phyloP scores from a whole-genome alignment of 2,888 invertebrate species.

The Aleiodes leptofemur region DNA sequence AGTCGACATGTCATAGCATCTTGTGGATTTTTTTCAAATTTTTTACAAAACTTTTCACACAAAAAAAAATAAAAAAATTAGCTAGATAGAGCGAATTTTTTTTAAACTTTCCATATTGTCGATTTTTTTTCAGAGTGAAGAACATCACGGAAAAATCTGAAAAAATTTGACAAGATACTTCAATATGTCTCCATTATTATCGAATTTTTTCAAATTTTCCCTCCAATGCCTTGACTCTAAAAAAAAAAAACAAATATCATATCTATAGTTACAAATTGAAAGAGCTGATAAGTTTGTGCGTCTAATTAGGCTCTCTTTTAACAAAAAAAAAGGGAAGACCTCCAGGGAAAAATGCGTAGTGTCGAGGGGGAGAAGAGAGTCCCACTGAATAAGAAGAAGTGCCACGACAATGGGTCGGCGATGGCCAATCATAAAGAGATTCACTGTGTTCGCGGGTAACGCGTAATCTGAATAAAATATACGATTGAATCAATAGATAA shows the following conservation, averaged over 20 bases:
- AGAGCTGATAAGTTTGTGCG: constrained; percentile 10
- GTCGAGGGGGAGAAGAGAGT: not conserved
- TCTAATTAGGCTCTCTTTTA: not conserved
- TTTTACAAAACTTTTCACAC: no score
- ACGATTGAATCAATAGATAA: constrained; percentile 75
- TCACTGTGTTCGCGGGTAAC: constrained; percentile 67
- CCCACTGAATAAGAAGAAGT: not conserved
- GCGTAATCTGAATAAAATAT: constrained; percentile 74
- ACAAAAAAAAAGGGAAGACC: no score
- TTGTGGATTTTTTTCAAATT: no score
- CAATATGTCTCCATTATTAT: no score
- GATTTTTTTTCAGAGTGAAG: not conserved
- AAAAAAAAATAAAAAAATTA: no score
- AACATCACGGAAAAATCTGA: not conserved
- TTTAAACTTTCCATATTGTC: no score
- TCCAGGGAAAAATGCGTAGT: not conserved
- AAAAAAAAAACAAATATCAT: not conserved
- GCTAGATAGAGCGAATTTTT: no score
- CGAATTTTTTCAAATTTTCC: no score
- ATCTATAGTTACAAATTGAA: not conserved
- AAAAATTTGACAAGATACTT: no score
- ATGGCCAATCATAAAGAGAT: constrained; percentile 74
- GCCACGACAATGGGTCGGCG: constrained; percentile 64
- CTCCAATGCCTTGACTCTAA: not conserved
- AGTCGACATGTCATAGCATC: no score